phyloP scores from a whole-genome alignment of 1,140 invertebrate genomes.

The Hyphantria cunea region DNA sequence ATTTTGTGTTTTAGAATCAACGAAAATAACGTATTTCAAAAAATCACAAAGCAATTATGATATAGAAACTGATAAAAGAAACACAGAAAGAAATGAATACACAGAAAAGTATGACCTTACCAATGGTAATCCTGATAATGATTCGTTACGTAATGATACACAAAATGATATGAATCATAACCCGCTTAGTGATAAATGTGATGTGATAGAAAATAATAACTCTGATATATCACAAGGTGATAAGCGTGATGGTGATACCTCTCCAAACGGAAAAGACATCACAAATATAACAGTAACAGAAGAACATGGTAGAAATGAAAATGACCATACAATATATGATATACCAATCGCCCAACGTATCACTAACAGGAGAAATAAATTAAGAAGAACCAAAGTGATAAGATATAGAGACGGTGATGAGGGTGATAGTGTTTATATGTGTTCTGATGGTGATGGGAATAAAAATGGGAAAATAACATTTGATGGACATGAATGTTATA shows the following conservation, averaged over 20 bases:
- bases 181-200: no score
- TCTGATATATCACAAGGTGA: no score
- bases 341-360: no score
- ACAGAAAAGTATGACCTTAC: neutral
- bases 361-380: no score
- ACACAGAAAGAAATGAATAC: neutral
- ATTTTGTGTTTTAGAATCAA: neutral
- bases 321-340: no score
- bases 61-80: neutral
- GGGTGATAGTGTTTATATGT: neutral
- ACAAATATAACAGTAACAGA: no score
- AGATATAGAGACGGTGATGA: neutral
- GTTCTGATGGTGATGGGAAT: conserved; percentile 11
- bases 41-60: neutral
- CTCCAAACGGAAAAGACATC: no score
- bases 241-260: no score
- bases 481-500: conserved; percentile 62
- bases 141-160: no score
- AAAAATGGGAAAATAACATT: conserved; percentile 42
- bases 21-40: neutral
- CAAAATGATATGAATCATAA: no score
- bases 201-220: no score
- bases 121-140: neutral
- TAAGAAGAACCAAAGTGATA: neutral
- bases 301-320: no score